These are phyloP conservation scores for Stictocephala bisonia DNA, from an alignment of 2,888 invertebrate species.

Conservation along the genomic window DNA sequence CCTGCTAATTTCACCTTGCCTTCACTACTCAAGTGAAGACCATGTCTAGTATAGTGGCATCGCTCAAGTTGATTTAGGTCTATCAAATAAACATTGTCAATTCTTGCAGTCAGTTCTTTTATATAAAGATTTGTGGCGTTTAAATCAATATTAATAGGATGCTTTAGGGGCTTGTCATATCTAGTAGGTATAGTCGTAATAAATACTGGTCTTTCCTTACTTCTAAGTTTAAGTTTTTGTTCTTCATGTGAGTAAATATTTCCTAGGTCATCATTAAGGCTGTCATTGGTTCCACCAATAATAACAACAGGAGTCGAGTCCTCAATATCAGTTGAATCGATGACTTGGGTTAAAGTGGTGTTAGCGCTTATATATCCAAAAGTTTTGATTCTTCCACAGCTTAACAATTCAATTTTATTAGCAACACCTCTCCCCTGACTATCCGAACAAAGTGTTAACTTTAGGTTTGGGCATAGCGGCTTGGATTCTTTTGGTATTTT, in stretches of 20 bases:
- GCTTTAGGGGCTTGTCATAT: neutral
- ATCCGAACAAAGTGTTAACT: constrained; percentile 8
- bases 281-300: neutral
- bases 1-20: neutral
- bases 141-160: neutral
- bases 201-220: neutral
- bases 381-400: neutral
- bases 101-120: neutral
- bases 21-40: neutral
- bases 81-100: constrained; percentile 1
- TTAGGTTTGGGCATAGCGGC: neutral
- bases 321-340: neutral
- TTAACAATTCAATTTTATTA: neutral
- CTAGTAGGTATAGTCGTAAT: neutral
- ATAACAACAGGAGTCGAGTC: neutral
- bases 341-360: neutral
- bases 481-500: too few relatives aligned
- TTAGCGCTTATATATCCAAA: neutral
- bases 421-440: neutral
- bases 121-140: neutral
- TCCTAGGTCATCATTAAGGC: neutral
- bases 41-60: neutral
- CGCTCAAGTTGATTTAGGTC: neutral
- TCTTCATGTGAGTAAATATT: neutral
- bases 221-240: neutral